phyloP scores from a whole-genome alignment of 2,888 invertebrate species.

The Scaeva pyrastri region DNA sequence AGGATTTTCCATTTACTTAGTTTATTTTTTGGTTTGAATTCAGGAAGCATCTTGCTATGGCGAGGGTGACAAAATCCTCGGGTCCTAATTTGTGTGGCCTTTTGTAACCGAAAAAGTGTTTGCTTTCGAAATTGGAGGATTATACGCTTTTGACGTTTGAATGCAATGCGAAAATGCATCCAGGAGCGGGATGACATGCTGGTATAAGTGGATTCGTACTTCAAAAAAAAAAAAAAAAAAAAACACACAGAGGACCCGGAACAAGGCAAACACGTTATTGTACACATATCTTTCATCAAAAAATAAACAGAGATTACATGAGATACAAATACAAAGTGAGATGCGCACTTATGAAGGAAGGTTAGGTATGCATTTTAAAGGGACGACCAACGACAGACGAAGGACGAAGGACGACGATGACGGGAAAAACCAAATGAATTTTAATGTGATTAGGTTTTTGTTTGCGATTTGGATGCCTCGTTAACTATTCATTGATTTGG shows the following conservation, averaged over 20 bases:
- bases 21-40: conserved; percentile 12
- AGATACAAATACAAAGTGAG: conserved; percentile 27
- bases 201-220: neutral
- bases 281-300: conserved; percentile 46
- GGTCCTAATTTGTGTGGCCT: conserved; percentile 63
- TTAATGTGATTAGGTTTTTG: conserved; percentile 73
- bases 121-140: conserved; percentile 73
- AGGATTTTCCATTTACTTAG: conserved; percentile 25
- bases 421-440: conserved; percentile 60
- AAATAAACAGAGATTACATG: conserved; percentile 71
- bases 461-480: conserved; percentile 72
- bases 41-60: conserved; percentile 27
- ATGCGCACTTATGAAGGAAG: conserved; percentile 41
- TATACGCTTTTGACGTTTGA: conserved; percentile 74
- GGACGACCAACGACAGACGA: too few relatives aligned
- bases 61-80: conserved; percentile 62
- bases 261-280: conserved; percentile 47
- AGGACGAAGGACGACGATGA: too few relatives aligned
- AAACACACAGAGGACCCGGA: conserved; percentile 6
- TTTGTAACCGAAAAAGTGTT: conserved; percentile 65
- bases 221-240: conserved; percentile 30
- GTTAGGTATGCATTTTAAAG: neutral
- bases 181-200: conserved; percentile 50
- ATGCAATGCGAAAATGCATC: conserved; percentile 43
- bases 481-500: conserved; percentile 69